A percentile compares a stretch with the other conserved stretches of the same genome.
These are phyloP conservation scores for Phasia obesa DNA, from an alignment of 2,888 invertebrate species.

Conservation along the genomic window DNA sequence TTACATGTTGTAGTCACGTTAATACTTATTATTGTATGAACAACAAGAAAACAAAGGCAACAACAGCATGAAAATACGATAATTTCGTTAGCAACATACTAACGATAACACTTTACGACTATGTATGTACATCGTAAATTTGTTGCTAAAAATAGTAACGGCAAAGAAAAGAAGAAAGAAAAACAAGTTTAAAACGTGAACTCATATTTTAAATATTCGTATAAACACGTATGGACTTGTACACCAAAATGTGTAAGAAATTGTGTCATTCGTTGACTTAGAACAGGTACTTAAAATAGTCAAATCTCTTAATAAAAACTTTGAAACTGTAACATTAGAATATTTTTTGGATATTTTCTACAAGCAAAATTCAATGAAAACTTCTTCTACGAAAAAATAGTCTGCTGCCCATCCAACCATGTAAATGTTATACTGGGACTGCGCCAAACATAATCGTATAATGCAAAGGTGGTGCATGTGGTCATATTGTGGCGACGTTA, in stretches of 20 bases:
- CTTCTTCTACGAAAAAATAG: too few species aligned
- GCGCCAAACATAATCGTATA: too few species aligned
- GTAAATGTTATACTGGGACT: too few species aligned
- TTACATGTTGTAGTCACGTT: conserved; percentile 22
- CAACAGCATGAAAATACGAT: conserved; percentile 12
- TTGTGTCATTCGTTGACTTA: not conserved
- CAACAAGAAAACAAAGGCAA: conserved; percentile 5
- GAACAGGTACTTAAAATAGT: not conserved
- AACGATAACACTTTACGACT: conserved; percentile 19
- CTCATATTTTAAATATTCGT: not conserved
- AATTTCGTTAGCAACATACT: conserved; percentile 36
- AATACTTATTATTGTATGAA: conserved; percentile 9
- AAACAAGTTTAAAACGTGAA: not conserved
- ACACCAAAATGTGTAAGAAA: too few species aligned
- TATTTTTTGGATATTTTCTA: too few species aligned
- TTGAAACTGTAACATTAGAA: too few species aligned
- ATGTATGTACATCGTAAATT: conserved; percentile 24
- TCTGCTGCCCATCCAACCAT: too few species aligned
- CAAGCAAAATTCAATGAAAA: too few species aligned
- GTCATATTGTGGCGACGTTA: too few species aligned
- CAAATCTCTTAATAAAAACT: too few species aligned
- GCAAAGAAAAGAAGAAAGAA: not conserved
- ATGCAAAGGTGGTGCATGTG: too few species aligned
- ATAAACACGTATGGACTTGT: not conserved
- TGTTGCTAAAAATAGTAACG: conserved; percentile 30